Percentiles rank a stretch among this genome's conserved stretches.
Evolutionary conservation across 2,797 vertebrate species (phyloP).

Genomic region (Enteromius trimaculatus): DNA sequence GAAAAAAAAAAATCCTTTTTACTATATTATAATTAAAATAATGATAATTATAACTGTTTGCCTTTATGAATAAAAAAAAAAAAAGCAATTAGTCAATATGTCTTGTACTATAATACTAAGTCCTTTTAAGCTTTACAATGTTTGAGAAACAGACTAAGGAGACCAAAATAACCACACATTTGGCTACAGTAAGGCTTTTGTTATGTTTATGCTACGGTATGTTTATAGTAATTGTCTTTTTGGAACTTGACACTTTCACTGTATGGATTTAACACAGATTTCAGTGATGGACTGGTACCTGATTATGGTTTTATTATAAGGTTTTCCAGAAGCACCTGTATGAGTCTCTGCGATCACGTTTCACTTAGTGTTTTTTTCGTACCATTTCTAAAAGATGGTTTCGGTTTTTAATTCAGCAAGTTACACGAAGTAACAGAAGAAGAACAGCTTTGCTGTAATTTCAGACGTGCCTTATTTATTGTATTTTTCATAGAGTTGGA

Average conservation of each 20-base stretch:
- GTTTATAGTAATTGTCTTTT: not conserved
- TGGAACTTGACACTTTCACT: not conserved
- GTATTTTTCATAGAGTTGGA: slow-evolving; percentile 20
- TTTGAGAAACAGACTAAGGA: not conserved
- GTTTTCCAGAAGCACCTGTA: not conserved
- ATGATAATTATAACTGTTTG: not conserved
- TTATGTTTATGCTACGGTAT: not conserved
- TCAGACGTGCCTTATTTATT: slow-evolving; percentile 15
- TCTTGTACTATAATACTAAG: not conserved
- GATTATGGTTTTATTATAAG: not conserved
- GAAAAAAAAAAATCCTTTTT: no score
- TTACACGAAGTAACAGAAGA: not conserved
- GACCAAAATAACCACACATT: not conserved
- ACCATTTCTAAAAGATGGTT: not conserved
- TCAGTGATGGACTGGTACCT: not conserved
- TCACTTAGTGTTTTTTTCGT: not conserved
- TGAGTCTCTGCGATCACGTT: not conserved
- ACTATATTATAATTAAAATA: no score
- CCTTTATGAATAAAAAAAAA: no score
- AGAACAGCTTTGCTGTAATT: not conserved
- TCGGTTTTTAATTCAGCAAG: not conserved
- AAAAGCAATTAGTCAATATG: not conserved
- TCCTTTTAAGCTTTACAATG: not conserved
- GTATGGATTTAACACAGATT: not conserved
- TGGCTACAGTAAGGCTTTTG: not conserved